Conservation (phyloP, 2,113 vertebrate genomes). For the Ornithorhynchus anatinus region DNA sequence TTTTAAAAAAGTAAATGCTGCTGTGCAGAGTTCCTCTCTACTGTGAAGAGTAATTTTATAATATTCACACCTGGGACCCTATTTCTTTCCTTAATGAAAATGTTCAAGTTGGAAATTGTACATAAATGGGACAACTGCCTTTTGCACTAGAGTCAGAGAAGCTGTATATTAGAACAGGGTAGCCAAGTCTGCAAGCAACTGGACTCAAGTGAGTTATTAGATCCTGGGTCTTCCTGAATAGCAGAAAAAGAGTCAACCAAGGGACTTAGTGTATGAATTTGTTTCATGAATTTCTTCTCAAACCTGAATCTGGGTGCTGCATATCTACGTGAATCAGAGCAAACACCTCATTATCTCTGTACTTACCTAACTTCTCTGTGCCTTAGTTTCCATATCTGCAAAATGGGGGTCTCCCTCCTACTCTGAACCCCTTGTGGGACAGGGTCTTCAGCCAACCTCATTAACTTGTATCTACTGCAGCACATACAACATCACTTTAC, state of each 20-base stretch:
- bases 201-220: not conserved
- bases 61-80: not conserved
- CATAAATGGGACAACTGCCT: slow-evolving; percentile 1
- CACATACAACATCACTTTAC: too few species aligned
- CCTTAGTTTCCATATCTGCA: too few species aligned
- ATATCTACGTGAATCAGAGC: too few species aligned
- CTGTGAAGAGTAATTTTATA: not conserved
- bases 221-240: not conserved
- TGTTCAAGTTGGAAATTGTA: not conserved
- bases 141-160: not conserved
- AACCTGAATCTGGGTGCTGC: too few species aligned
- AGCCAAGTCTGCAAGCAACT: not conserved
- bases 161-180: not conserved
- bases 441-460: too few species aligned
- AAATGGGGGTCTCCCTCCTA: too few species aligned
- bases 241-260: not conserved
- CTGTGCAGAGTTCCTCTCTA: not conserved
- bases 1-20: not conserved
- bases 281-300: too few species aligned
- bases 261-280: too few species aligned
- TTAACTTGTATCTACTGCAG: too few species aligned
- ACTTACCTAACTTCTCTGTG: too few species aligned
- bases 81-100: slow-evolving; percentile 1
- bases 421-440: too few species aligned
- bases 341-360: too few species aligned